phyloP scores from a whole-genome alignment of 2,888 invertebrate species.

The Drosophila quinaria region DNA sequence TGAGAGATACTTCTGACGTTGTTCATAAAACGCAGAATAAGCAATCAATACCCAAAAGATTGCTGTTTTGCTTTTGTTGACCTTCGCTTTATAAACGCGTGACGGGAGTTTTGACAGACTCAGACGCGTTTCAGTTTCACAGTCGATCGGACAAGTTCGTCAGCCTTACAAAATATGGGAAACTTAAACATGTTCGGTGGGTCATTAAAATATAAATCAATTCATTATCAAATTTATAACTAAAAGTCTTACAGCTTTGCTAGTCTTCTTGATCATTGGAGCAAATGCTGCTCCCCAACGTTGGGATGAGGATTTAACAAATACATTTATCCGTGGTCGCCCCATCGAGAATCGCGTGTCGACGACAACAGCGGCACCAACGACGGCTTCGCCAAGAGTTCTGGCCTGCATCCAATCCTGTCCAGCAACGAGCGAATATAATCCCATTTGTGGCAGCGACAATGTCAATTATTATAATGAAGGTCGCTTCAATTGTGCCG shows the following conservation, averaged over 20 bases:
- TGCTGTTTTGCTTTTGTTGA: constrained; percentile 20
- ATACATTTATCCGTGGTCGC: constrained; percentile 34
- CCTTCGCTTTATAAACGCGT: constrained; percentile 49
- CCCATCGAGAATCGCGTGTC: constrained; percentile 25
- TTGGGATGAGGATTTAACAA: constrained; percentile 17
- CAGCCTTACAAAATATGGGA: constrained; percentile 27
- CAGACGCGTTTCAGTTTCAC: constrained; percentile 43
- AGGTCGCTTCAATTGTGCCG: constrained; percentile 80
- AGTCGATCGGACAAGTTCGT: constrained; percentile 36
- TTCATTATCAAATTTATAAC: not conserved
- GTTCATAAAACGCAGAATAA: constrained; percentile 15
- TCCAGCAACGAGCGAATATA: constrained; percentile 83
- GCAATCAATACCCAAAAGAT: constrained; percentile 40
- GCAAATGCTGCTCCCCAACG: constrained; percentile 36
- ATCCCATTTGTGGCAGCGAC: constrained; percentile 85
- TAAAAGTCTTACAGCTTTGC: constrained; percentile 1
- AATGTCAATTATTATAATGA: constrained; percentile 79
- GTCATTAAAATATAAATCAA: constrained; percentile 7
- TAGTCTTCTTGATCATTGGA: constrained; percentile 24
- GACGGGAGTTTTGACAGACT: constrained; percentile 31
- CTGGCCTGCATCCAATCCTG: constrained; percentile 73
- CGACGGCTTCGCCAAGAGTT: constrained; percentile 70
- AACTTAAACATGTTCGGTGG: constrained; percentile 32
- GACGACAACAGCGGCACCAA: constrained; percentile 50
- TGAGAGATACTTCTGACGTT: constrained; percentile 28